Evolutionary conservation across 2,797 vertebrate species (phyloP).

Genomic region (Pachyuromys duprasi): DNA sequence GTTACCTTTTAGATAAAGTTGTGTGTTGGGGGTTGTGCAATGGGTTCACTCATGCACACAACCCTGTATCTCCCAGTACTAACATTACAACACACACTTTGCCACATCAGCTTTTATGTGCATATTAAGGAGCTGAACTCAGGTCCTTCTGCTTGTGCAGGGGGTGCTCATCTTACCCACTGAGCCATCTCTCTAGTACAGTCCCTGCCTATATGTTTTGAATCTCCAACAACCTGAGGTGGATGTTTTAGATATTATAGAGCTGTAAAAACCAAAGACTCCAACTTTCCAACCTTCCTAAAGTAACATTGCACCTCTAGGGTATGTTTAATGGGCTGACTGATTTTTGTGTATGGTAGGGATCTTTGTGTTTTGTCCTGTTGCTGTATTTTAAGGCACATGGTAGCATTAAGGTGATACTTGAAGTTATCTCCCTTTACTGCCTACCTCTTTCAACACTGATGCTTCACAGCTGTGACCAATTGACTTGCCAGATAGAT

Average conservation of each 20-base stretch:
- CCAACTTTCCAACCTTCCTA: background rate
- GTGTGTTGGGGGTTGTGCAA: background rate
- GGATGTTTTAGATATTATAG: background rate
- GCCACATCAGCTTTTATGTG: background rate
- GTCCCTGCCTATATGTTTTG: background rate
- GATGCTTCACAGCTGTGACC: background rate
- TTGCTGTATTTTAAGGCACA: background rate
- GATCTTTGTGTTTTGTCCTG: background rate
- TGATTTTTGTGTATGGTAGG: background rate
- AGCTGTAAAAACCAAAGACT: conserved; percentile 17
- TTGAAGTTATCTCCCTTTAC: background rate
- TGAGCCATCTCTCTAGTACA: background rate
- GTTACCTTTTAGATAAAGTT: background rate
- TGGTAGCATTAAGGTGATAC: background rate
- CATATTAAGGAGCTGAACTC: background rate
- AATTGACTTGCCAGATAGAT: background rate
- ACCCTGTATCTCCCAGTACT: background rate
- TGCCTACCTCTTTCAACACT: background rate
- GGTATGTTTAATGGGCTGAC: background rate
- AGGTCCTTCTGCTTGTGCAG: background rate
- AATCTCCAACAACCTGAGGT: background rate
- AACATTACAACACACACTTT: background rate
- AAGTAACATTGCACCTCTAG: background rate
- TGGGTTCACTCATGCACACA: background rate
- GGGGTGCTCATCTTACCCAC: background rate